A percentile compares a stretch with the other conserved stretches of the same genome.
Conservation (phyloP, 2,797 vertebrate genomes). For the Scleropages formosus region DNA sequence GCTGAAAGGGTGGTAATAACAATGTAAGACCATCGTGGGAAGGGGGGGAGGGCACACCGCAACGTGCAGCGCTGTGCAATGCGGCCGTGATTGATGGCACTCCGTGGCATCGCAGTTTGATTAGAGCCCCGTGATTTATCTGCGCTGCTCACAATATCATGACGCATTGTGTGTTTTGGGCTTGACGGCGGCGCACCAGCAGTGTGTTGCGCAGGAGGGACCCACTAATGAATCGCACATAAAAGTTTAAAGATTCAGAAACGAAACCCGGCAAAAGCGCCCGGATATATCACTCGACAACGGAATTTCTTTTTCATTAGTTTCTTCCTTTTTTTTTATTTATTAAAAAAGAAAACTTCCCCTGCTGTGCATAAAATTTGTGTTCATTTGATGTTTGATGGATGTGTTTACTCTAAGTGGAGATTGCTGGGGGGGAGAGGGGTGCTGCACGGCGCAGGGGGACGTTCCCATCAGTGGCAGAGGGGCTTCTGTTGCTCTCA, state of each 20-base stretch:
- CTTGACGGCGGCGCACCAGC: not conserved
- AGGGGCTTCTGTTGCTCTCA: constrained; percentile 18
- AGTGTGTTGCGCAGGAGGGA: not conserved
- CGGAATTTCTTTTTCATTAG: constrained; percentile 4
- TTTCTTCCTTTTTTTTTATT: constrained; percentile 20
- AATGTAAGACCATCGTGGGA: not conserved
- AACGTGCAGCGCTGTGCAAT: not conserved
- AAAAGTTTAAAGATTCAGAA: constrained; percentile 12
- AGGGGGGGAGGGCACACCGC: not conserved
- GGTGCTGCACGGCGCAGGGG: constrained; percentile 5
- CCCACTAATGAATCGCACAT: constrained; percentile 20
- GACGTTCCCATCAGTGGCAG: constrained; percentile 13
- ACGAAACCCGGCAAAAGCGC: constrained; percentile 15
- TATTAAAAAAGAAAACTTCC: constrained; percentile 11
- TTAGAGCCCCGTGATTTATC: constrained; percentile 26
- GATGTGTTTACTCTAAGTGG: constrained; percentile 30
- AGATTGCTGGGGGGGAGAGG: not conserved
- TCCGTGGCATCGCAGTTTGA: not conserved
- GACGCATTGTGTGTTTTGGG: constrained; percentile 15
- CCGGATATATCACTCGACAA: constrained; percentile 28
- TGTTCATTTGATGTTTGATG: constrained; percentile 29
- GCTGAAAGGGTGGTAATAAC: not conserved
- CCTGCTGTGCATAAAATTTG: not conserved
- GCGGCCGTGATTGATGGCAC: constrained; percentile 15
- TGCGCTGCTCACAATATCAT: constrained; percentile 5